These are phyloP conservation scores for Oreochromis niloticus DNA, from an alignment of 2,113 vertebrate species.

Conservation along the genomic window DNA sequence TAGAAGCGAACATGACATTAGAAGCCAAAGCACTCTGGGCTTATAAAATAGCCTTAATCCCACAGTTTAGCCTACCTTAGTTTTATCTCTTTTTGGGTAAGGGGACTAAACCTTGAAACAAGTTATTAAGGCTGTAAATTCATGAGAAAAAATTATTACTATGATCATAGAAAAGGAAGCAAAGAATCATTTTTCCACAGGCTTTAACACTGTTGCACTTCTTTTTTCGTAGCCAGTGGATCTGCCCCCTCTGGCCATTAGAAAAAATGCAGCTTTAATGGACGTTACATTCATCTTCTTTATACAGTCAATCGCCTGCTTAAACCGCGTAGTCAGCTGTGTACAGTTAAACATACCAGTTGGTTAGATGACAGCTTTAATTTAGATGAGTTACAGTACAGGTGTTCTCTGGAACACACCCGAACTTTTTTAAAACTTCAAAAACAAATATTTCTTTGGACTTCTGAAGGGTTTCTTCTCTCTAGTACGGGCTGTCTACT, in stretches of 20 bases:
- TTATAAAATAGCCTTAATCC: not conserved
- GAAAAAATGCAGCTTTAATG: not conserved
- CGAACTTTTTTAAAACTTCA: not conserved
- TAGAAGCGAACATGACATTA: not conserved
- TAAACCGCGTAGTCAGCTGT: not conserved
- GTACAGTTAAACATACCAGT: not conserved
- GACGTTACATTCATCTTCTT: not conserved
- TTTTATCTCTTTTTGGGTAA: not conserved
- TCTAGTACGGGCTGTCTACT: not conserved
- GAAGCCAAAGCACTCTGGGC: not conserved
- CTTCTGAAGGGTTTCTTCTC: not conserved
- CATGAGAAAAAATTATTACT: not conserved
- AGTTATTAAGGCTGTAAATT: not conserved
- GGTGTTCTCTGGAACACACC: not conserved
- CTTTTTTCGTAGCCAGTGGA: not conserved
- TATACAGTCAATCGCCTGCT: not conserved
- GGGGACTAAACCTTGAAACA: not conserved
- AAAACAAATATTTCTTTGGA: not conserved
- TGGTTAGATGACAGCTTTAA: not conserved
- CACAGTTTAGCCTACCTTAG: not conserved
- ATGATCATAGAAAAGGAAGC: not conserved
- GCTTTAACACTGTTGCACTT: not conserved
- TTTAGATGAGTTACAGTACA: not conserved
- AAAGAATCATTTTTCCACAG: not conserved
- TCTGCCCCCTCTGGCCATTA: not conserved